Percentiles rank a stretch among this genome's conserved stretches.
Evolutionary conservation across 2,797 vertebrate species (phyloP).

Genomic region (Prionace glauca): DNA sequence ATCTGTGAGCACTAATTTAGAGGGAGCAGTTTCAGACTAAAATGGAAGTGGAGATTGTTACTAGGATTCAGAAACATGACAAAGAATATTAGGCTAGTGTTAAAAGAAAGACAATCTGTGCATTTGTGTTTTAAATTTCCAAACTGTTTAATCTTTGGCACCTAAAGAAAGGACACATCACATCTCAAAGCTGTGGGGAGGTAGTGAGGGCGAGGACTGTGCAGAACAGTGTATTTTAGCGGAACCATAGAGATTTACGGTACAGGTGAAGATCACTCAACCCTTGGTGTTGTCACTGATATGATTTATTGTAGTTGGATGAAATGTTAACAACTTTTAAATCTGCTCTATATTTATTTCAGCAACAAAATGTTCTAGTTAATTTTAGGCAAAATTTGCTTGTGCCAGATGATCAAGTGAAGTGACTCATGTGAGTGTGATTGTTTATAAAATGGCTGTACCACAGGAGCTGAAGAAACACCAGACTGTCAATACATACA

Average conservation of each 20-base stretch:
- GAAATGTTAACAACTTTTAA: neutral
- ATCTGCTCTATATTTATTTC: neutral
- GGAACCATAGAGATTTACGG: neutral
- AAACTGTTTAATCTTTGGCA: neutral
- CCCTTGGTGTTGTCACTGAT: neutral
- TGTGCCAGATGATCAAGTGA: neutral
- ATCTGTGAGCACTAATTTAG: neutral
- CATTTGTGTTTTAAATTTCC: neutral
- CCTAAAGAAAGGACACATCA: neutral
- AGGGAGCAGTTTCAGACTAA: neutral
- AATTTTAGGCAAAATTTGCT: neutral
- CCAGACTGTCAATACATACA: neutral
- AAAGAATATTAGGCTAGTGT: neutral
- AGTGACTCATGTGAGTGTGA: neutral
- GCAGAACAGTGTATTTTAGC: neutral
- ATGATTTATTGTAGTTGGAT: neutral
- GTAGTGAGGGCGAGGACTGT: neutral
- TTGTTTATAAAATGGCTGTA: neutral
- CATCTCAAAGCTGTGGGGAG: neutral
- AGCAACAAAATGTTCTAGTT: neutral
- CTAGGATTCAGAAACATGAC: neutral
- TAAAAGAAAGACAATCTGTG: neutral
- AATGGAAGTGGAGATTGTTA: neutral
- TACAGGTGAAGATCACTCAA: neutral
- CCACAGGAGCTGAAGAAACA: neutral